Evolutionary conservation across 2,113 vertebrate species (phyloP), one percentile per base, ranked within the genome.

Genomic region (Hippocampus mohnikei): DNA sequence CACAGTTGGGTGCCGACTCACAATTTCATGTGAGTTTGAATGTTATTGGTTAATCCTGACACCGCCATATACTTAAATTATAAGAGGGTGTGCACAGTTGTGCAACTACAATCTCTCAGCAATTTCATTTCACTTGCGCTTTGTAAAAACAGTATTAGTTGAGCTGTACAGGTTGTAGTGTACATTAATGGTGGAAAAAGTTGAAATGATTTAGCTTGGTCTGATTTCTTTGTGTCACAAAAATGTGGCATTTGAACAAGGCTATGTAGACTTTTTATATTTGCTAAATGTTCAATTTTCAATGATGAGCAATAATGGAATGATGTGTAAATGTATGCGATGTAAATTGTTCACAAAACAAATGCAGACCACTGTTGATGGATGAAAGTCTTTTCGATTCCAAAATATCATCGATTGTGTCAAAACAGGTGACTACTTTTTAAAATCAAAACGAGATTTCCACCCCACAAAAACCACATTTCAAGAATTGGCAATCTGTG

Each of bases 291-390:
- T 58, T 72, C 63, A 42, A 46, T 46, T 25, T 13, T 62, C 60
- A 64, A 78, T 44, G 67, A 87, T 88, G 79, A 74, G 73, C 53
- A 74, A 55, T 58, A 53, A 86, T 89, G 84, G 70, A 75, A 46
- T 77, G 73, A 79, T 61, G 64, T 61, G 29, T 77, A 21, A 67
- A 65, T 86, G 76, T 71, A 29, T 73, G 25, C 67, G 62, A 78
- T 62, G 23, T 79, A 72, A 72, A 64, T 56, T 76, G 59, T 33
- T 60, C 29, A 60, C 27, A 60, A 60, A 60, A 60, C 27, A 60
- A 60, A 66, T 55, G 67, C 33, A 68, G 27, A 67, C 70, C 46
- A 25, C 74, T 81, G 65, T 71, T 79, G 42, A 27, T 61, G 48
- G 56, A 69, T 77, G 73, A 86, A 81, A 73, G 71, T 60, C 16